These are phyloP conservation scores for Urocolius indicus DNA, from an alignment of 2,113 vertebrate species.

Conservation along the genomic window DNA sequence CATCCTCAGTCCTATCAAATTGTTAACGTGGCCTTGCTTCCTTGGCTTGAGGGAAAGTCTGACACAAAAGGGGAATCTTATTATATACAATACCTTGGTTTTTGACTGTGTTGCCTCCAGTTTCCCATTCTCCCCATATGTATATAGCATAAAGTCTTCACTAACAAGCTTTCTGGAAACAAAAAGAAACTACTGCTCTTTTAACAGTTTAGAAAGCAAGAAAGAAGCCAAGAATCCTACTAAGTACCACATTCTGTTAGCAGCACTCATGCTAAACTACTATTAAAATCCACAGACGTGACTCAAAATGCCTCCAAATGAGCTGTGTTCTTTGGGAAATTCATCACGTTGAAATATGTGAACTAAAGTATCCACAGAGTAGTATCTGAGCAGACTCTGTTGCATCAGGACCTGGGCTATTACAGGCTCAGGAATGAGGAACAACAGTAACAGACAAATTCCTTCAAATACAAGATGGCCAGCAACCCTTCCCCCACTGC, in stretches of 20 bases:
- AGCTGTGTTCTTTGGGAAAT: not conserved
- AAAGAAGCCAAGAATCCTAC: not conserved
- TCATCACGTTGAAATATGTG: not conserved
- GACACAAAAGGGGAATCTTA: not conserved
- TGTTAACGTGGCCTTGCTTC: not conserved
- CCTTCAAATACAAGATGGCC: not conserved
- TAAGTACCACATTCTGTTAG: not conserved
- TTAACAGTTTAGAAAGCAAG: not conserved
- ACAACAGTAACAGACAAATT: not conserved
- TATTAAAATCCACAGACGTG: not conserved
- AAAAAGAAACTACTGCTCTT: conserved; percentile 28
- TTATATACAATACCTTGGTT: conserved; percentile 37
- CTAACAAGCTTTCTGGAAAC: conserved; percentile 70
- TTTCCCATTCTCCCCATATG: conserved; percentile 59
- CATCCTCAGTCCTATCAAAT: not conserved
- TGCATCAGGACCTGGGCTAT: not conserved
- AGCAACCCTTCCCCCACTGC: not conserved
- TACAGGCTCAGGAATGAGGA: not conserved
- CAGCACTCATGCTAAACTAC: not conserved
- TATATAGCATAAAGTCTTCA: conserved; percentile 64
- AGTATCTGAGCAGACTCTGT: not conserved
- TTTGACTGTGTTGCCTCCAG: conserved; percentile 30
- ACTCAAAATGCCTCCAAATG: not conserved
- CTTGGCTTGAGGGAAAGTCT: not conserved
- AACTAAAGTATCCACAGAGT: not conserved